phyloP scores from a whole-genome alignment of 2,888 invertebrate genomes.

The Dynastes maya region DNA sequence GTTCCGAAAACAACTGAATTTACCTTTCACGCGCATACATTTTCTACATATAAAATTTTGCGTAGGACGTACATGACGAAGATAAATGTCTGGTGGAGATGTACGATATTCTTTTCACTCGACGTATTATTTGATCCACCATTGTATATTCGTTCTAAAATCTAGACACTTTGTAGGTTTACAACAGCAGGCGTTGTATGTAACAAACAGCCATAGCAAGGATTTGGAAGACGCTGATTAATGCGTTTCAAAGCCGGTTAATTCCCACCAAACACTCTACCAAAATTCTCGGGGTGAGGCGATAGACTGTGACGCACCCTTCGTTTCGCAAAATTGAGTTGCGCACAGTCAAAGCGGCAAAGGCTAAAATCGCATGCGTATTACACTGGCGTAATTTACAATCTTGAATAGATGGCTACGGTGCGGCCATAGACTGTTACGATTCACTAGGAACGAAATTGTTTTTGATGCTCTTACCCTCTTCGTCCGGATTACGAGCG shows the following conservation, averaged over 20 bases:
- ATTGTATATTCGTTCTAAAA: constrained; percentile 44
- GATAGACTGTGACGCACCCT: constrained; percentile 62
- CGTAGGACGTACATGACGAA: not conserved
- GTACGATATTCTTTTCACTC: constrained; percentile 12
- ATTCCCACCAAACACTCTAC: constrained; percentile 77
- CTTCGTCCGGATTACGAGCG: constrained; percentile 58
- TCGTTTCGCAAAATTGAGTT: constrained; percentile 19
- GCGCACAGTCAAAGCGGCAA: constrained; percentile 44
- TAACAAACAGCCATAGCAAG: constrained; percentile 70
- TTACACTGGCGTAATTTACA: constrained; percentile 66
- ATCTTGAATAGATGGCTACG: constrained; percentile 66
- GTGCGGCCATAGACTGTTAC: constrained; percentile 65
- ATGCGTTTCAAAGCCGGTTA: constrained; percentile 80
- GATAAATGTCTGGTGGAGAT: constrained; percentile 24
- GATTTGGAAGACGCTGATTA: constrained; percentile 78
- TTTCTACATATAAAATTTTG: not conserved
- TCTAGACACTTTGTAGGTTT: constrained; percentile 47
- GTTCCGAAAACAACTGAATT: too few relatives aligned
- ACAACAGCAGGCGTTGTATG: constrained; percentile 48
- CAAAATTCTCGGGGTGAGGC: constrained; percentile 71
- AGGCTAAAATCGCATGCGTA: constrained; percentile 65
- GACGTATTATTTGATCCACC: constrained; percentile 37
- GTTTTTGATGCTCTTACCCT: constrained; percentile 66
- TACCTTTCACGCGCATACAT: not conserved
- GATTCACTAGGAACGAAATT: constrained; percentile 64